These are phyloP conservation scores for Aplodontia rufa DNA, from an alignment of 2,113 vertebrate genomes.

Conservation along the genomic window DNA sequence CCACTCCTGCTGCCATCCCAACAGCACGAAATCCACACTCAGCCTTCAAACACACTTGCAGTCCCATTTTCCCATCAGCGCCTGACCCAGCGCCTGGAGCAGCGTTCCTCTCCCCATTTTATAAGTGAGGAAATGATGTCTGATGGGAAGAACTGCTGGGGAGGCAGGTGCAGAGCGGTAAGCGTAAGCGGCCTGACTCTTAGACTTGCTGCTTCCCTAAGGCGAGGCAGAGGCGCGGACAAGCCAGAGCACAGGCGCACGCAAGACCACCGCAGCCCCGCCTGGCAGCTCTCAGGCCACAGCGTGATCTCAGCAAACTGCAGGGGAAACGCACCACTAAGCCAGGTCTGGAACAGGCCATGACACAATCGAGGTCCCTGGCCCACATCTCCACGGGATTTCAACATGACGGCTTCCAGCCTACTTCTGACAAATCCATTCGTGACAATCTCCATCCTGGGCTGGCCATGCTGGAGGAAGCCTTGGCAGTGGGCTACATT, in stretches of 20 bases:
- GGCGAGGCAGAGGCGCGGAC: background rate
- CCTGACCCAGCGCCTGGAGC: background rate
- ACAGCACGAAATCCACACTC: accelerated
- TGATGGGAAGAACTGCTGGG: background rate
- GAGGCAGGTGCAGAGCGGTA: background rate
- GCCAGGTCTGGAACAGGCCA: background rate
- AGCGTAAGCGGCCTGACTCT: no score
- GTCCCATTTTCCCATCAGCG: background rate
- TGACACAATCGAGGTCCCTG: background rate
- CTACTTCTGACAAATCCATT: background rate
- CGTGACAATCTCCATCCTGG: background rate
- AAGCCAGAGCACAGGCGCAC: background rate
- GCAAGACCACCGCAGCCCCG: background rate
- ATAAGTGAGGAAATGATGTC: background rate
- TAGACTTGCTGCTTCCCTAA: no score
- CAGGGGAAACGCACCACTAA: background rate
- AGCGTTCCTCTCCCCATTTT: background rate
- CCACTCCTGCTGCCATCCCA: background rate
- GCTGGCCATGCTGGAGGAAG: background rate
- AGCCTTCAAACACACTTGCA: accelerated
- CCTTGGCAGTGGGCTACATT: background rate
- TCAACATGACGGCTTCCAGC: accelerated
- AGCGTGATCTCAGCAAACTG: background rate
- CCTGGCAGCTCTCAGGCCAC: background rate
- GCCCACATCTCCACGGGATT: background rate